Percentiles rank a stretch among this genome's conserved stretches.
These are phyloP conservation scores for Embiotoca jacksoni DNA, from an alignment of 2,113 vertebrate genomes.

Conservation along the genomic window DNA sequence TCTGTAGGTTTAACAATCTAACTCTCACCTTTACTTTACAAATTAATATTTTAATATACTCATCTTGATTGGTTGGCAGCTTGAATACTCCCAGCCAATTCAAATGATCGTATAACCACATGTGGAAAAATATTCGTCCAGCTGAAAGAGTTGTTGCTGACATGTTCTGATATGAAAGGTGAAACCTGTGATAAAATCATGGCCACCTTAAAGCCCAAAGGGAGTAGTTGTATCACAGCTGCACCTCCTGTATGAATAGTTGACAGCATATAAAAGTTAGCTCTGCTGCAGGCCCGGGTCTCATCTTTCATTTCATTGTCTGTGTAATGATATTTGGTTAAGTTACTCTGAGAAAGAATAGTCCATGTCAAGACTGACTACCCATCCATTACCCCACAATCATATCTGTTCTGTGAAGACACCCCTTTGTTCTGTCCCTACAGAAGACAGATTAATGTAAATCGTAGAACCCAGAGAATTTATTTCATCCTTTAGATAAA, in stretches of 20 bases:
- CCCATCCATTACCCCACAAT: background rate
- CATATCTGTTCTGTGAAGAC: slow-evolving; percentile 9
- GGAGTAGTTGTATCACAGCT: slow-evolving; percentile 73
- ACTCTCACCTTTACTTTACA: too few species aligned
- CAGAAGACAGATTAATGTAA: slow-evolving; percentile 19
- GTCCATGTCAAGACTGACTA: slow-evolving; percentile 8
- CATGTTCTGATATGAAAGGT: slow-evolving; percentile 31
- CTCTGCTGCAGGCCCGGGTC: slow-evolving; percentile 26
- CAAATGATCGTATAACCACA: background rate
- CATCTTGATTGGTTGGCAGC: too few species aligned
- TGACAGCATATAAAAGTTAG: slow-evolving; percentile 36
- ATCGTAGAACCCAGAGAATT: slow-evolving; percentile 2
- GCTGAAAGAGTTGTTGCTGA: slow-evolving; percentile 1
- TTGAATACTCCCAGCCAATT: background rate
- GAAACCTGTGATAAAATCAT: slow-evolving; percentile 33
- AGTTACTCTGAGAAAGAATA: slow-evolving; percentile 35
- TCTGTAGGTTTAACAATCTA: too few species aligned
- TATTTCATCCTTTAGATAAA: background rate
- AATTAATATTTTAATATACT: too few species aligned
- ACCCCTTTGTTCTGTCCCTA: slow-evolving; percentile 31
- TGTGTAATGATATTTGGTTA: slow-evolving; percentile 31
- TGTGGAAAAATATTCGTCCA: too few species aligned
- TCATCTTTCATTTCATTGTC: slow-evolving; percentile 63
- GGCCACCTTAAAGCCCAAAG: slow-evolving; percentile 26
- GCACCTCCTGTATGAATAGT: slow-evolving; percentile 56